phyloP scores from a whole-genome alignment of 2,888 invertebrate genomes.

The Epinotia brunnichana region DNA sequence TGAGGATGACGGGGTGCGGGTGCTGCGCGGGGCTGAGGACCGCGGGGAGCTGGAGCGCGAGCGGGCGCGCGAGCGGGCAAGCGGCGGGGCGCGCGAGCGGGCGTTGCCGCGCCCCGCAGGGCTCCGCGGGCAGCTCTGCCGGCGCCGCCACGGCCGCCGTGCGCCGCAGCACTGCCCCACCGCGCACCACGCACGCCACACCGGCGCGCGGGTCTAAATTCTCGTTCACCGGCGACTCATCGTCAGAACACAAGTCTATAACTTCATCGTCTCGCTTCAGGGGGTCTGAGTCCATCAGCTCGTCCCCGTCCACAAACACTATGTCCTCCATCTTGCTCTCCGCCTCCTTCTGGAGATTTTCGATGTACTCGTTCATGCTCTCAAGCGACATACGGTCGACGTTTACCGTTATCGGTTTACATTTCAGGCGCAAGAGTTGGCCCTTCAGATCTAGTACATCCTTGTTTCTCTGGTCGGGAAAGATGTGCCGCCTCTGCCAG shows the following conservation, averaged over 20 bases:
- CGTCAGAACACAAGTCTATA: conserved; percentile 88
- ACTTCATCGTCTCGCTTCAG: conserved; percentile 79
- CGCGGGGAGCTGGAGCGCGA: conserved; percentile 72
- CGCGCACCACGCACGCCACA: conserved; percentile 59
- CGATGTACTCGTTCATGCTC: conserved; percentile 73
- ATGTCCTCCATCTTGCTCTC: conserved; percentile 68
- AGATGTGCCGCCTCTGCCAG: conserved; percentile 73
- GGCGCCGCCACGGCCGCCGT: conserved; percentile 69
- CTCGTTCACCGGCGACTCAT: conserved; percentile 79
- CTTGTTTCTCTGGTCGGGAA: conserved; percentile 75
- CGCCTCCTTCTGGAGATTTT: conserved; percentile 64
- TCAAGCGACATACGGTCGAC: conserved; percentile 72
- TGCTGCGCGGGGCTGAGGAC: conserved; percentile 72
- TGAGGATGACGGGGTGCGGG: conserved; percentile 76
- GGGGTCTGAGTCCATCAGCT: conserved; percentile 66
- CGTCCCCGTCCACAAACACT: conserved; percentile 74
- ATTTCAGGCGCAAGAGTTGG: conserved; percentile 80
- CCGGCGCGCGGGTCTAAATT: conserved; percentile 76
- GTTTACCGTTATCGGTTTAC: conserved; percentile 76
- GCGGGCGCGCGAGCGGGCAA: conserved; percentile 63
- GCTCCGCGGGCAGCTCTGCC: conserved; percentile 24
- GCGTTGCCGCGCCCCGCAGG: conserved; percentile 59
- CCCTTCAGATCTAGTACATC: conserved; percentile 71
- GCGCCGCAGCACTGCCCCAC: conserved; percentile 42
- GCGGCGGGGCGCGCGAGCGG: conserved; percentile 72